Conservation (phyloP, 1,140 invertebrate species). For the Drosophila azteca region DNA sequence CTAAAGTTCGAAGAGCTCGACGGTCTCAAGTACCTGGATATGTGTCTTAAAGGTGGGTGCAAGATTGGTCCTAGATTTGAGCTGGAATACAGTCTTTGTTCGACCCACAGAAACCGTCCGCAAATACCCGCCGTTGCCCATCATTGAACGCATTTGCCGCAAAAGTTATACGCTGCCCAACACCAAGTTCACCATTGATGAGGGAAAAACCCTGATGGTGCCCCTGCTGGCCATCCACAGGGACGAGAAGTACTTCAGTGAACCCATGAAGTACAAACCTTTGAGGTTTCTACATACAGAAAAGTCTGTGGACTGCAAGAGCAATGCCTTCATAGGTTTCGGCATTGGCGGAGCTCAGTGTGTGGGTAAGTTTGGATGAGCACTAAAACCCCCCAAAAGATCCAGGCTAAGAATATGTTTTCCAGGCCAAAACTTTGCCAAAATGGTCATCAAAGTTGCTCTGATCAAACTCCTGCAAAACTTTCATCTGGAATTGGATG, state of each 20-base stretch:
- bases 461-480: conserved; percentile 64
- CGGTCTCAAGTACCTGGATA: conserved; percentile 67
- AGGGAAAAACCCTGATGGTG: conserved; percentile 73
- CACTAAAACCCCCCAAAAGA: neutral
- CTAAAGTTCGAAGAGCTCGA: conserved; percentile 59
- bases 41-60: conserved; percentile 66
- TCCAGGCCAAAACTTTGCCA: conserved; percentile 74
- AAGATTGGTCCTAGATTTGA: accelerated
- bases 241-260: conserved; percentile 86
- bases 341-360: conserved; percentile 67
- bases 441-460: conserved; percentile 70
- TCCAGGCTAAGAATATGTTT: neutral
- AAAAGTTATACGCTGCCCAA: conserved; percentile 67
- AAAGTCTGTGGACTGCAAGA: conserved; percentile 18
- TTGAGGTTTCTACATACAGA: conserved; percentile 84
- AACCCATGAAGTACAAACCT: conserved; percentile 85
- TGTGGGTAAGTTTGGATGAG: conserved; percentile 54
- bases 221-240: conserved; percentile 84
- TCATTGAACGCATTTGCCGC: conserved; percentile 68
- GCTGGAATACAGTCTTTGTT: neutral
- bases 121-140: conserved; percentile 83
- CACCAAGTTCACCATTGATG: conserved; percentile 70
- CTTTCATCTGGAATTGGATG: conserved; percentile 60
- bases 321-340: conserved; percentile 51
- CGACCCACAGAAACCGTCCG: conserved; percentile 83